Base-by-base conservation (phyloP, 2,888 invertebrate genomes). In the Caradrina kadenii region DNA sequence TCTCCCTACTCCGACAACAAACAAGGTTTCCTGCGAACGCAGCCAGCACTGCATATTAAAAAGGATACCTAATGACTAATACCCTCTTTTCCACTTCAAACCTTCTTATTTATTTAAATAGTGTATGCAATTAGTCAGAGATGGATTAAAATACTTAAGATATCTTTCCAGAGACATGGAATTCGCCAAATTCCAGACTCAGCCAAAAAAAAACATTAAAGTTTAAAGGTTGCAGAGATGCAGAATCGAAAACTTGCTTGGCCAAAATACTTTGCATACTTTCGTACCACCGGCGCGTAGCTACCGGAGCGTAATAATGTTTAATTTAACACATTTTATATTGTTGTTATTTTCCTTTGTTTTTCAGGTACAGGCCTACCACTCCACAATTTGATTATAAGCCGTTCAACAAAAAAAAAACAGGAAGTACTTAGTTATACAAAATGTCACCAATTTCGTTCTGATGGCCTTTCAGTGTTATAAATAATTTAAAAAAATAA, bases 1-100 rank as follows among this genome's bases (percentile, higher is more conserved):
- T 91, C 90, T 87, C 77, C 83, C 83, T 85, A 85, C 82, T 80
- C 81, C 80, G 70, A 74, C 67, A 67, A 78, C 84, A 89, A 90
- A 91, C 87, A 89, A 85, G 77, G 83, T 86, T 85, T 81, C 83
- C 79, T 82, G 76, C 65, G 73, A 77, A 79, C 70, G 64, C 72
- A 73, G 52, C 64, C 66, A 69, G 74, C 72, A 69, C 76, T 71
- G 81, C 79, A 82, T 86, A 72, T 78, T 73, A 69, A 77, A 75
- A 81, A 81, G 78, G 81, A 83, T 73, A 81, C 63, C 55, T 70
- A 69, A 66, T 76, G 71, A 74, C 73, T 78, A 72, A 73, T 68
- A 61, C 52, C 53, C 67, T 60, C 82, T 68, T 82, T 75, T 73
- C 74, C 70, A 75, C 64, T 83, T 80, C 55, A 76, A 75, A 76